phyloP scores from a whole-genome alignment of 1,140 invertebrate genomes.

The Lasaia peninsularis region DNA sequence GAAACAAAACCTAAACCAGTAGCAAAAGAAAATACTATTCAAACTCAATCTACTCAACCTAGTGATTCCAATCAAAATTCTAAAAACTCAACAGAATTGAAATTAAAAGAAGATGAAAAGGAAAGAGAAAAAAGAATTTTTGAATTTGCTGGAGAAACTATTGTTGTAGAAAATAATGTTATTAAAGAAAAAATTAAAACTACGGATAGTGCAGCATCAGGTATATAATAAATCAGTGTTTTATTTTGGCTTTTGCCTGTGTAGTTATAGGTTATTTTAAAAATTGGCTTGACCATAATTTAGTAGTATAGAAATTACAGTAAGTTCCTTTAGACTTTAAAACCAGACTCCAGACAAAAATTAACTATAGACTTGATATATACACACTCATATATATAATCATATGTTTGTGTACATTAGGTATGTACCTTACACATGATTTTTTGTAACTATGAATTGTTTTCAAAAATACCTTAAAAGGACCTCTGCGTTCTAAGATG shows the following conservation, averaged over 20 bases:
- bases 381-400: too few relatives aligned
- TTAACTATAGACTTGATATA: too few relatives aligned
- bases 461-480: too few relatives aligned
- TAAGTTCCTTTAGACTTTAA: too few relatives aligned
- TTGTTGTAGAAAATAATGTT: slow-evolving; percentile 69
- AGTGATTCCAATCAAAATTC: slow-evolving; percentile 22
- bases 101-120: slow-evolving; percentile 37
- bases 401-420: too few relatives aligned
- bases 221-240: slow-evolving; percentile 28
- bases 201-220: slow-evolving; percentile 37
- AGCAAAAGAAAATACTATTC: slow-evolving; percentile 27
- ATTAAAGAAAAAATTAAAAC: slow-evolving; percentile 66
- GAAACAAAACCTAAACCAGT: slow-evolving; percentile 74
- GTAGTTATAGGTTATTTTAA: too few relatives aligned
- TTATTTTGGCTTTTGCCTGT: background rate
- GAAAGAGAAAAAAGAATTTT: slow-evolving; percentile 61
- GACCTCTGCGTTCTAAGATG: too few relatives aligned
- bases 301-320: too few relatives aligned
- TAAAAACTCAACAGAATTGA: slow-evolving; percentile 21
- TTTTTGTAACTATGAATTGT: too few relatives aligned
- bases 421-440: too few relatives aligned
- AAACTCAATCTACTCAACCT: slow-evolving; percentile 16
- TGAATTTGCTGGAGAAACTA: slow-evolving; percentile 71
- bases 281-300: too few relatives aligned
- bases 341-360: too few relatives aligned